Base-by-base conservation (phyloP, 2,888 invertebrate genomes). In the Scaptomyza polygonia region DNA sequence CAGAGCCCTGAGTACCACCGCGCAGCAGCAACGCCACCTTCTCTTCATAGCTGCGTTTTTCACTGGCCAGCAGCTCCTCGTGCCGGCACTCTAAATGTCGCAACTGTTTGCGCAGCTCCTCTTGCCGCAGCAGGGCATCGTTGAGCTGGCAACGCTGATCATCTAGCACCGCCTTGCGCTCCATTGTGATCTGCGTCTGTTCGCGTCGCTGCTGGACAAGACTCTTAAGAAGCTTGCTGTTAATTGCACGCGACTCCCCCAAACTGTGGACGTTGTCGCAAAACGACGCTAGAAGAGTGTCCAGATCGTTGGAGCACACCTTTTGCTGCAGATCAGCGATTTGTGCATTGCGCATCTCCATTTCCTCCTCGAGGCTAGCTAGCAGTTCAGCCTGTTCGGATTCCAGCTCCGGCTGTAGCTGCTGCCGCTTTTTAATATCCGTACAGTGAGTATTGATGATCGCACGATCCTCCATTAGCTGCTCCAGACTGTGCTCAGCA, bases 191-290 rank as follows among this genome's bases (percentile, higher is more conserved):
- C 92, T 83, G 85, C 3, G 83, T 68, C 61, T 85, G 86, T n/a
- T 90, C 86, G 40, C 90, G 88, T 8, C 90, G 79, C 61, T 89
- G 88, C 47, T 91, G 90, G n/a, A 82, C 83, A 3, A 91, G 57
- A 3, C 81, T 76, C 45, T 81, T 88, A 0, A 90, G 69, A 40
- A 91, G 77, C 92, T 94, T 92, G 92, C 93, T 95, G 1, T 96
- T 89, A 0, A 95, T 95, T 27, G 93, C 93, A 88, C 96, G 96
- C 0, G 96, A 96, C 88, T 97, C 97, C 0, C 93, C 92, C 94
- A 97, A 94, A 0, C 95, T 94, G 72, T 95, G 95, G 1, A 97
- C 93, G 62, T 93, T 93, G 67, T 96, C 96, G 93, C 94, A 95
- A 65, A 95, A 93, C 0, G 93, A 93, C 78, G 94, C 94, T 0